Evolutionary conservation across 2,797 vertebrate species (phyloP).

Genomic region (Hydrophis major): DNA sequence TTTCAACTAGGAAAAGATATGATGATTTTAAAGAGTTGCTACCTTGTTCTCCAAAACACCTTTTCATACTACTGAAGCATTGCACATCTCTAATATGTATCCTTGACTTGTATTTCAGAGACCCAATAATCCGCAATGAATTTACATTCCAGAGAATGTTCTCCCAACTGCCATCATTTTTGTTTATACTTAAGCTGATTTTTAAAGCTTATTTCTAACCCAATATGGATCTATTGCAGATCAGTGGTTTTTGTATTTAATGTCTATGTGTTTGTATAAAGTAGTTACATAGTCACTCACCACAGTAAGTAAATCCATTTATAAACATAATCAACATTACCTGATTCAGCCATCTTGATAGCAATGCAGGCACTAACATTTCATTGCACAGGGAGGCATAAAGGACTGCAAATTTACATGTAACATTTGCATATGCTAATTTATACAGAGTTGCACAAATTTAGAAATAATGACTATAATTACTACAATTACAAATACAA

Average conservation of each 20-base stretch:
- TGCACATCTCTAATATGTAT: neutral
- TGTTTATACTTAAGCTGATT: neutral
- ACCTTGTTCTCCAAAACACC: neutral
- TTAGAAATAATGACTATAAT: neutral
- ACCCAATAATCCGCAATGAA: slow-evolving; percentile 5
- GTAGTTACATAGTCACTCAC: neutral
- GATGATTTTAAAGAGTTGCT: neutral
- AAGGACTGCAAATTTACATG: neutral
- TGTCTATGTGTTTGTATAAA: neutral
- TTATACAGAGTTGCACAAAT: neutral
- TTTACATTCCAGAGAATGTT: neutral
- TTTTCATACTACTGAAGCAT: neutral
- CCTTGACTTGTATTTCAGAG: slow-evolving; percentile 28
- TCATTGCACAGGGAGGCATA: neutral
- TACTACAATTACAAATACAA: neutral
- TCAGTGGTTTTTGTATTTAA: neutral
- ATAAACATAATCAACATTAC: neutral
- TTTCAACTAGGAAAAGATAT: neutral
- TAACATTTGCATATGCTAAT: neutral
- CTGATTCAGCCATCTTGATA: neutral
- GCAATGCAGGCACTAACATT: neutral
- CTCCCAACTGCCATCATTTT: neutral
- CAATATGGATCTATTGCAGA: neutral
- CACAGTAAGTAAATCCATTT: neutral
- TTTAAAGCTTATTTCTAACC: neutral